phyloP scores from a whole-genome alignment of 2,888 invertebrate genomes.

The Brenthis daphne region DNA sequence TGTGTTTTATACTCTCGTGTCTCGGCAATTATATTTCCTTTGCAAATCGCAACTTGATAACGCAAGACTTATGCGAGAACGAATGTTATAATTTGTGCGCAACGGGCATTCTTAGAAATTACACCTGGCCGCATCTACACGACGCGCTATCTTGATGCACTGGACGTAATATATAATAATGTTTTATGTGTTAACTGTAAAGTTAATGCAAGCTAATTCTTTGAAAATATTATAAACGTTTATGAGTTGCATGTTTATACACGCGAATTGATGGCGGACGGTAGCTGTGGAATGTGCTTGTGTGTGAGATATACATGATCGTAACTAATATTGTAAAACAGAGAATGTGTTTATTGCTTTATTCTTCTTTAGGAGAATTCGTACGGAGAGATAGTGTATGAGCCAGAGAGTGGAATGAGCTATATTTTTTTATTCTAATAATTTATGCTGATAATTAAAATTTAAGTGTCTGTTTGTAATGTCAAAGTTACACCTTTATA shows the following conservation, averaged over 20 bases:
- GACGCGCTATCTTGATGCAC: not conserved
- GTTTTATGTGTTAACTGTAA: slow-evolving; percentile 13
- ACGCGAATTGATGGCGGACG: not conserved
- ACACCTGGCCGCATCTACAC: slow-evolving; percentile 20
- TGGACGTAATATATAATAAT: slow-evolving; percentile 18
- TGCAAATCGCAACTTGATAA: slow-evolving; percentile 27
- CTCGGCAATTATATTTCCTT: slow-evolving; percentile 18
- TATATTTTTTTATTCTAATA: no score
- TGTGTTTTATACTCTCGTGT: slow-evolving; percentile 4
- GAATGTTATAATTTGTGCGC: slow-evolving; percentile 28
- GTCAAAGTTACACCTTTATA: no score
- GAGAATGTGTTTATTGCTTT: no score
- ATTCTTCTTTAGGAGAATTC: no score
- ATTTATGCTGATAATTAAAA: no score
- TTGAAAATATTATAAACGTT: not conserved
- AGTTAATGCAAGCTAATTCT: not conserved
- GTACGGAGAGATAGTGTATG: no score
- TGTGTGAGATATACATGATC: no score
- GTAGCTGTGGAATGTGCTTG: no score
- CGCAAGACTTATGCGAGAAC: slow-evolving; percentile 28
- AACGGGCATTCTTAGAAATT: slow-evolving; percentile 28
- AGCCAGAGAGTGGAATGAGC: no score
- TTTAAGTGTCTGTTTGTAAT: no score
- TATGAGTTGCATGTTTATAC: not conserved
- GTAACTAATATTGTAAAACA: no score